phyloP scores from a whole-genome alignment of 2,113 vertebrate species.

The Zosterops pallidus region DNA sequence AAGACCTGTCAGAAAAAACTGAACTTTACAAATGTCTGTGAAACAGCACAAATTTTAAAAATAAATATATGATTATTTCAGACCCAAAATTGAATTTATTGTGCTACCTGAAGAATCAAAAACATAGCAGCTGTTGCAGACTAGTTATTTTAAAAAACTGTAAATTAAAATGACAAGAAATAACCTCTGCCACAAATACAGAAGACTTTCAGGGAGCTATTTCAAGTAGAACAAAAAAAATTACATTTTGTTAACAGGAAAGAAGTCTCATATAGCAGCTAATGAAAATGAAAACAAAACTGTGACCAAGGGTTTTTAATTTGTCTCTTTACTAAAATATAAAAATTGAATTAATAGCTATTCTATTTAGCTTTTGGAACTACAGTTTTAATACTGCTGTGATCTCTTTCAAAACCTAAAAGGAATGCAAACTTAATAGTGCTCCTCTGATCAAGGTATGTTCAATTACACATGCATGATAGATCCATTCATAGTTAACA shows the following conservation, averaged over 20 bases:
- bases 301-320: background rate
- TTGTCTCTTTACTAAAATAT: background rate
- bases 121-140: background rate
- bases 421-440: background rate
- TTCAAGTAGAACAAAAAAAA: background rate
- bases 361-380: constrained; percentile 1
- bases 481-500: background rate
- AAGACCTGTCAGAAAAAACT: background rate
- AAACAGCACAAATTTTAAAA: background rate
- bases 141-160: background rate
- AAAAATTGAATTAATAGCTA: background rate
- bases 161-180: background rate
- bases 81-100: background rate
- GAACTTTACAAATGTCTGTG: background rate
- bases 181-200: background rate
- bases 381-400: background rate
- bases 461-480: background rate
- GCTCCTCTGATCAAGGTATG: background rate
- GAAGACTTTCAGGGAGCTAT: background rate
- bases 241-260: background rate
- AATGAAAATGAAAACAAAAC: constrained; percentile 15
- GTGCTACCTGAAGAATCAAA: background rate
- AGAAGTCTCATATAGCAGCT: background rate
- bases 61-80: background rate
- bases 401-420: background rate